Evolutionary conservation across 2,888 invertebrate genomes (phyloP).

Genomic region (Chymomyza fuscimana): DNA sequence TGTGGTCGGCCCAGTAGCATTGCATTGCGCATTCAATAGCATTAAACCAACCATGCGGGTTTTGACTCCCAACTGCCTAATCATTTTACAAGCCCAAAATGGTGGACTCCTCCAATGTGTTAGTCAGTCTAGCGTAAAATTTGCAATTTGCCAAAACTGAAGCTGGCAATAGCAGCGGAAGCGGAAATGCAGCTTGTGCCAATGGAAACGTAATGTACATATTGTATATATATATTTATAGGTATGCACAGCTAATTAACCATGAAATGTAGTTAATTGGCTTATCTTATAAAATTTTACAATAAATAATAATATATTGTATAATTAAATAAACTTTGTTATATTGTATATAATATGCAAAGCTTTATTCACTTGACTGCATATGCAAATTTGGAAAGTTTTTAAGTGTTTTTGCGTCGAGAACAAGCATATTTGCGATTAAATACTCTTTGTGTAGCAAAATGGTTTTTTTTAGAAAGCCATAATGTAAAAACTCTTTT

Average conservation of each 20-base stretch:
- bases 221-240: background rate
- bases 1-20: conserved; percentile 15
- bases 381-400: conserved; percentile 36
- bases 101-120: background rate
- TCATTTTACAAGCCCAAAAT: conserved; percentile 46
- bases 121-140: conserved; percentile 47
- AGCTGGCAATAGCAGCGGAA: conserved; percentile 20
- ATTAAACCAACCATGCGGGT: conserved; percentile 3
- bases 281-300: conserved; percentile 1
- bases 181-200: conserved; percentile 38
- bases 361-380: background rate
- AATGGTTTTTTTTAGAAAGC: no score
- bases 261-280: conserved; percentile 55
- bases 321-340: conserved; percentile 1
- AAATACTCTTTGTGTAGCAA: background rate
- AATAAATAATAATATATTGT: conserved; percentile 6
- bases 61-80: conserved; percentile 24
- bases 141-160: conserved; percentile 45
- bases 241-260: conserved; percentile 46
- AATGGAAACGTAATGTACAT: background rate
- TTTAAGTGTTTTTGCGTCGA: background rate
- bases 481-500: no score
- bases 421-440: background rate
- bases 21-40: background rate
- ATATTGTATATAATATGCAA: background rate